Evolutionary conservation across 2,888 invertebrate genomes (phyloP).

Genomic region (Ophion slaviceki): DNA sequence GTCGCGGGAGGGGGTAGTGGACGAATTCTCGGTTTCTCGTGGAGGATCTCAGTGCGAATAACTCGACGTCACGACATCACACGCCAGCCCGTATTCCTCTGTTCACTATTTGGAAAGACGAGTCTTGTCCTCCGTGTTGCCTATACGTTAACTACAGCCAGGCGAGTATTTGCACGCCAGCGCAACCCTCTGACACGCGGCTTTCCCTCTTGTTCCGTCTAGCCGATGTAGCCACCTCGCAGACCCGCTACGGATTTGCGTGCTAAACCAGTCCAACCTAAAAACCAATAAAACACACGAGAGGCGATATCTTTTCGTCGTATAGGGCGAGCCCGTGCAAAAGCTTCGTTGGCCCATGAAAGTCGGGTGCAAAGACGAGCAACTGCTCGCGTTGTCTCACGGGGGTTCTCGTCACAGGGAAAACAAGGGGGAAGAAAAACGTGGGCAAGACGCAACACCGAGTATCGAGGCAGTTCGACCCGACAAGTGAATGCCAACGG

Average conservation of each 20-base stretch:
- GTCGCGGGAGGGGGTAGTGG: slow-evolving; percentile 56
- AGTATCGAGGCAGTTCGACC: slow-evolving; percentile 37
- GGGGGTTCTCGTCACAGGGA: slow-evolving; percentile 20
- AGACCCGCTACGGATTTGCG: slow-evolving; percentile 53
- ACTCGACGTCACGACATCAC: slow-evolving; percentile 76
- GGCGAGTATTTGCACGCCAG: slow-evolving; percentile 65
- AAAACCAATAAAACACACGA: slow-evolving; percentile 73
- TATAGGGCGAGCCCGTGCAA: slow-evolving; percentile 16
- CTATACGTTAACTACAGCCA: slow-evolving; percentile 29
- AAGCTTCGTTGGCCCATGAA: slow-evolving; percentile 49
- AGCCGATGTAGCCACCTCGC: slow-evolving; percentile 42
- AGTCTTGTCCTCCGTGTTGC: slow-evolving; percentile 54
- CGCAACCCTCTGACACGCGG: slow-evolving; percentile 38
- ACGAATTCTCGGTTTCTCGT: slow-evolving; percentile 73
- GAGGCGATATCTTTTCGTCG: slow-evolving; percentile 62
- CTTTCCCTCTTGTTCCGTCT: slow-evolving; percentile 48
- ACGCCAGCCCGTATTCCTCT: slow-evolving; percentile 56
- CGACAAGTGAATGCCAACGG: slow-evolving; percentile 66
- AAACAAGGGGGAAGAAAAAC: not conserved
- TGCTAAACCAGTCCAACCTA: slow-evolving; percentile 68
- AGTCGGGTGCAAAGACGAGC: slow-evolving; percentile 40
- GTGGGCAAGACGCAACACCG: slow-evolving; percentile 7
- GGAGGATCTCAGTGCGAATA: slow-evolving; percentile 74
- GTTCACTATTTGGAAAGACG: slow-evolving; percentile 58
- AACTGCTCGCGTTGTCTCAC: slow-evolving; percentile 41